Evolutionary conservation across 2,888 invertebrate genomes (phyloP).

Genomic region (Unio delphinus): DNA sequence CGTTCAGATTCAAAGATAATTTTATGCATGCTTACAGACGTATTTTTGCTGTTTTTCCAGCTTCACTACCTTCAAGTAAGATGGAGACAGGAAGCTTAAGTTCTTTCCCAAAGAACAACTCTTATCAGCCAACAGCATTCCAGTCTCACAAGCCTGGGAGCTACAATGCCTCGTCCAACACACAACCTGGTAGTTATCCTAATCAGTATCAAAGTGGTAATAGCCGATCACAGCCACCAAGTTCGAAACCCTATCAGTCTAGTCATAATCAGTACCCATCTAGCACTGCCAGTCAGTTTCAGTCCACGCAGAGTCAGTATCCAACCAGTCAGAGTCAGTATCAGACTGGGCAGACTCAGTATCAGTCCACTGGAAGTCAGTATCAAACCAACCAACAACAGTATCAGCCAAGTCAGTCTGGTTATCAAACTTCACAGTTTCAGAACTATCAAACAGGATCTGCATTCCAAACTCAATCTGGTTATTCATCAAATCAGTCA

Average conservation of each 20-base stretch:
- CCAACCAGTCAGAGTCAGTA: slow-evolving; percentile 26
- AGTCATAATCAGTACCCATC: slow-evolving; percentile 43
- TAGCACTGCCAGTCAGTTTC: slow-evolving; percentile 9
- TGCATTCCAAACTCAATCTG: slow-evolving; percentile 57
- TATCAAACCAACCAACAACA: slow-evolving; percentile 23
- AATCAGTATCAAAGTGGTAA: slow-evolving; percentile 37
- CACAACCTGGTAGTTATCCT: slow-evolving; percentile 37
- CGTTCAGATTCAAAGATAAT: no score
- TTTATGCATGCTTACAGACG: no score
- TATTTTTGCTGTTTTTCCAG: slow-evolving; percentile 14
- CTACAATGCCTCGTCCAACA: slow-evolving; percentile 38
- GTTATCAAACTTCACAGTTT: slow-evolving; percentile 31
- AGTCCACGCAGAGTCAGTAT: slow-evolving; percentile 26
- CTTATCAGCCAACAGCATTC: slow-evolving; percentile 37
- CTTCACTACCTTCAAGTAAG: slow-evolving; percentile 30
- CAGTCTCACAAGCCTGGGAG: slow-evolving; percentile 43
- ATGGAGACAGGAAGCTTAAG: slow-evolving; percentile 25
- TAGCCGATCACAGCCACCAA: slow-evolving; percentile 32
- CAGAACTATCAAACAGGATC: slow-evolving; percentile 54
- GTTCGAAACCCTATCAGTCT: slow-evolving; percentile 42
- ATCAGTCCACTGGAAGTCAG: slow-evolving; percentile 22
- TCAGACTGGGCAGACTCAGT: slow-evolving; percentile 29
- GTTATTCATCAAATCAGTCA: slow-evolving; percentile 47
- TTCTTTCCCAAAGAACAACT: slow-evolving; percentile 23
- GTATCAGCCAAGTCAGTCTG: slow-evolving; percentile 26